Percentiles rank a stretch among this genome's conserved stretches.
These are phyloP conservation scores for Cydia strobilella DNA, from an alignment of 1,140 invertebrate genomes.

Conservation along the genomic window DNA sequence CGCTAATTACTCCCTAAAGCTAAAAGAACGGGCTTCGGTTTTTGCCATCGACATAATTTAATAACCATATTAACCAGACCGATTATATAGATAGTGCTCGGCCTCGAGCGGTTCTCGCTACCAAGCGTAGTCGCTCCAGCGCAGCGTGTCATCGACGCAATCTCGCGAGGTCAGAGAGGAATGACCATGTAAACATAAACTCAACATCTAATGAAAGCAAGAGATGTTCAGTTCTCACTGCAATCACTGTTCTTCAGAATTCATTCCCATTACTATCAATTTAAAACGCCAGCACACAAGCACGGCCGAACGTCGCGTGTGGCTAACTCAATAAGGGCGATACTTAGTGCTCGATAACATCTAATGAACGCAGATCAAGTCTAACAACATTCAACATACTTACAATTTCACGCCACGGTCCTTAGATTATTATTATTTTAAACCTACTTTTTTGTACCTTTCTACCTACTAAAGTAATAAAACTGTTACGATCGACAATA, in stretches of 20 bases:
- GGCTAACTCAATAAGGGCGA: conserved; percentile 63
- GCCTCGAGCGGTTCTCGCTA: conserved; percentile 61
- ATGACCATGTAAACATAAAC: conserved; percentile 68
- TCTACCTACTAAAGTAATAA: conserved; percentile 41
- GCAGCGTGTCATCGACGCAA: conserved; percentile 35
- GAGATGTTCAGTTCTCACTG: conserved; percentile 61
- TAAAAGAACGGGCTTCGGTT: conserved; percentile 64
- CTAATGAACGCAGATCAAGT: conserved; percentile 43
- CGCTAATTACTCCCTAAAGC: conserved; percentile 79
- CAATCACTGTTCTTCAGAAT: conserved; percentile 70
- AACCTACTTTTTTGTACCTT: conserved; percentile 39
- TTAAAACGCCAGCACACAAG: conserved; percentile 53
- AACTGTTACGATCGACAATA: conserved; percentile 42
- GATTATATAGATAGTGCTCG: conserved; percentile 67
- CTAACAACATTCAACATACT: conserved; percentile 22
- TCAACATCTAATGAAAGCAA: conserved; percentile 62
- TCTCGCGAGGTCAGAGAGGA: conserved; percentile 72
- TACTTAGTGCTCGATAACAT: conserved; percentile 48
- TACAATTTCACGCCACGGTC: conserved; percentile 18
- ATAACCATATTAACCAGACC: conserved; percentile 75
- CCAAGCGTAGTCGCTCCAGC: conserved; percentile 23
- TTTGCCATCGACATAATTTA: conserved; percentile 76
- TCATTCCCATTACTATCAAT: conserved; percentile 76
- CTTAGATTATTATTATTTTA: conserved; percentile 35
- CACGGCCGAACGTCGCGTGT: conserved; percentile 54